Base-by-base conservation (phyloP, 2,113 vertebrate species). In the Brachionichthys hirsutus region DNA sequence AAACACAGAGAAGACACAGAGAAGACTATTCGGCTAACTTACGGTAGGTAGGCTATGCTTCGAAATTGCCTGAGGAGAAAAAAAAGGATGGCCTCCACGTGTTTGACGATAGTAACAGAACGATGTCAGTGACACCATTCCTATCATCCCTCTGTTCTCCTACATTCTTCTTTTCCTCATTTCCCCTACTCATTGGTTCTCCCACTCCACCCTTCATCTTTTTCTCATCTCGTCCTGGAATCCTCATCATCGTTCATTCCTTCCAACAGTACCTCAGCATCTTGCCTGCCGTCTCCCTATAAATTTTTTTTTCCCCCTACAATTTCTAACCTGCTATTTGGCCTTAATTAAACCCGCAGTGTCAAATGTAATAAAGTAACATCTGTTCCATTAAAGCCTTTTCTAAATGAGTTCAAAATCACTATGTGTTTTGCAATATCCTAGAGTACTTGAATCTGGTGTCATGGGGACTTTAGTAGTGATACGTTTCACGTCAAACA, bases 31-130 rank as follows among this genome's bases (percentile, higher is more conserved):
- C 24, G 24, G 54, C 70, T 30, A 30, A 30, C 24, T n/a, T 30
- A 30, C 24, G 4, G 24, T 30, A 4, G 80, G 75, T 81, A 75
- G 66, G 38, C 49, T 52, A 75, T 69, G 38, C 49, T 52, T 40
- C 14, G 13, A 56, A 76, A 67, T 62, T 59, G 62, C 54, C 30
- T 36, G 34, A 62, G 40, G 15, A 18, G 51, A 44, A 56, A 17
- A 6, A 54, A 54, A 62, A 59, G 35, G 53, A 38, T 75, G 72
- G 78, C 73, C 75, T 70, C 78, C 66, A 68, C 80, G 49, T 67
- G 56, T 67, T 42, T 69, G 70, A 75, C 54, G 52, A 63, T 52
- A 56, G 54, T 16, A 52, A 55, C 62, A 75, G 64, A 3, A 67
- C 65, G 73, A 79, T 62, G 48, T 80, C 76, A 78, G 38, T 48